Percentiles rank a stretch among this genome's conserved stretches.
Evolutionary conservation across 2,888 invertebrate species (phyloP).

Genomic region (Stratiomys singularior): DNA sequence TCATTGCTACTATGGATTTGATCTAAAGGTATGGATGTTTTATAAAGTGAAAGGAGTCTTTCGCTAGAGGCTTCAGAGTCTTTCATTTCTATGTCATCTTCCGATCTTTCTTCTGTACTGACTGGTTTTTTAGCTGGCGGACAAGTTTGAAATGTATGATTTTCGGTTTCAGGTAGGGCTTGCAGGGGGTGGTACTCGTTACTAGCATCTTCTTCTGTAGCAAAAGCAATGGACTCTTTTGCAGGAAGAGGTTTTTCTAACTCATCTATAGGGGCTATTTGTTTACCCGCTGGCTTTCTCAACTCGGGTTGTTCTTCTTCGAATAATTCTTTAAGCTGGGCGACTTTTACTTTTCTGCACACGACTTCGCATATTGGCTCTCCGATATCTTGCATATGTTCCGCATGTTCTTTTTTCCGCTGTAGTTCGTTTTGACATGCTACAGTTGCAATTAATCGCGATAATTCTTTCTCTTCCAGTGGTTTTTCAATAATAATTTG

Average conservation of each 20-base stretch:
- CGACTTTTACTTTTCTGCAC: conserved; percentile 50
- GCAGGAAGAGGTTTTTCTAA: conserved; percentile 48
- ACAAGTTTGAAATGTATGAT: not conserved
- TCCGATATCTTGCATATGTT: conserved; percentile 47
- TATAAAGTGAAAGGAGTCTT: not conserved
- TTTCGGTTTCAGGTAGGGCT: not conserved
- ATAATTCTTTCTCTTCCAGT: conserved; percentile 35
- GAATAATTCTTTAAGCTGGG: conserved; percentile 48
- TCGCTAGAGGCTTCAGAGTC: not conserved
- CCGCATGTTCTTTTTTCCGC: conserved; percentile 46
- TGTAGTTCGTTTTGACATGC: conserved; percentile 1
- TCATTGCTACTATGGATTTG: not conserved
- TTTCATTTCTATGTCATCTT: not conserved
- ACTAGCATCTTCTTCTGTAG: conserved; percentile 50
- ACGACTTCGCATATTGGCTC: conserved; percentile 53
- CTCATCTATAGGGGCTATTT: not conserved
- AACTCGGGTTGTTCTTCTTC: conserved; percentile 48
- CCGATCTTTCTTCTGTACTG: conserved; percentile 7
- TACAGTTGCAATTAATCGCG: conserved; percentile 32
- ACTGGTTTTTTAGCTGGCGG: not conserved
- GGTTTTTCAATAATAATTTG: conserved; percentile 47
- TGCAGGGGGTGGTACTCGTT: not conserved
- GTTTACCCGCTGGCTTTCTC: not conserved
- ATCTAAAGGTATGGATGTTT: not conserved
- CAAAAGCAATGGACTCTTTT: conserved; percentile 51